Percentiles rank a stretch among this genome's conserved stretches.
Conservation (phyloP, 2,888 invertebrate genomes). For the Cheilosia impressa region DNA sequence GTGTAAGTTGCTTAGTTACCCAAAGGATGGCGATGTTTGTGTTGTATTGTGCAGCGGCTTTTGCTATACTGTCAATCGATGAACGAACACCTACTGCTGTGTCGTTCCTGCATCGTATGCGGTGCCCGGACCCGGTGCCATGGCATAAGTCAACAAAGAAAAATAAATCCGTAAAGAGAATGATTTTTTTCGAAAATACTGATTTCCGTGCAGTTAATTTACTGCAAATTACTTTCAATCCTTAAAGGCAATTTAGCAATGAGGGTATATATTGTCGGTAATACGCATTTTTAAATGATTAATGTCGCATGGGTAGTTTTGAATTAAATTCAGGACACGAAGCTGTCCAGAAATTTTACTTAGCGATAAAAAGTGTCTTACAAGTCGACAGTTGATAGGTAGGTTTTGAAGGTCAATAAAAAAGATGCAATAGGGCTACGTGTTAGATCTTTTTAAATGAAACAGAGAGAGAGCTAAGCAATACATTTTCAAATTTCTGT, state of each 20-base stretch:
- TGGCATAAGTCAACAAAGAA: not conserved
- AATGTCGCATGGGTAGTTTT: conserved; percentile 18
- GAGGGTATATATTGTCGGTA: conserved; percentile 15
- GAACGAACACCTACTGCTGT: conserved; percentile 57
- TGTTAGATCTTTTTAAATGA: too few relatives aligned
- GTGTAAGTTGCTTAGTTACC: conserved; percentile 50
- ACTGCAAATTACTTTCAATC: conserved; percentile 70
- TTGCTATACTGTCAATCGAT: conserved; percentile 26
- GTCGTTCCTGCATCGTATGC: not conserved
- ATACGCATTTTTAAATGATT: conserved; percentile 40
- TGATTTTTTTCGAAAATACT: conserved; percentile 14
- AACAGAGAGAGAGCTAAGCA: too few relatives aligned
- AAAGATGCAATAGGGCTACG: too few relatives aligned
- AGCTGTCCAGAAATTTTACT: not conserved
- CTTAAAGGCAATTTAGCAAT: conserved; percentile 39
- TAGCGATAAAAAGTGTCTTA: too few relatives aligned
- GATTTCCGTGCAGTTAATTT: conserved; percentile 61
- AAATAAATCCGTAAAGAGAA: not conserved
- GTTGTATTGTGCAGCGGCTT: conserved; percentile 31
- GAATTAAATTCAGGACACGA: conserved; percentile 13
- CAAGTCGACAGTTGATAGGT: too few relatives aligned
- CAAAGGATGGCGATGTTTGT: conserved; percentile 33
- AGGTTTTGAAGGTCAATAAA: too few relatives aligned
- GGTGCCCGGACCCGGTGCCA: not conserved
- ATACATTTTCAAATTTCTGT: too few relatives aligned